Conservation (phyloP, 2,888 invertebrate genomes). For the Hipparchia sbordonii region DNA sequence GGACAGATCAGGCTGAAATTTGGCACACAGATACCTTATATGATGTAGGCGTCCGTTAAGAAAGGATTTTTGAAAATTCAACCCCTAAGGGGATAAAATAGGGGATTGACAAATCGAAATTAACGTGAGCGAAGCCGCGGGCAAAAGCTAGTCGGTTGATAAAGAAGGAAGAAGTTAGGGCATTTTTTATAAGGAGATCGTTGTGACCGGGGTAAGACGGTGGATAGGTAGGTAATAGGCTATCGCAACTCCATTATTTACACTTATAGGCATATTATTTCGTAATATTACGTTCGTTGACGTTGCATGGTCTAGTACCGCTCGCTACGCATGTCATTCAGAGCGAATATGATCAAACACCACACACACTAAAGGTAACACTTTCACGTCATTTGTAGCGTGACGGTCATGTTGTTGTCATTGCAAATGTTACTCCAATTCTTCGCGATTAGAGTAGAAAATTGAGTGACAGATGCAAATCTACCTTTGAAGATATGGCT, state of each 20-base stretch:
- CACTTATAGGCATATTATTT: conserved; percentile 24
- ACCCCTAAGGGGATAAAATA: too few species aligned
- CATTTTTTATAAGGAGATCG: too few species aligned
- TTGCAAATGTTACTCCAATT: conserved; percentile 17
- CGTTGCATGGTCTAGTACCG: conserved; percentile 12
- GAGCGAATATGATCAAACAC: conserved; percentile 35
- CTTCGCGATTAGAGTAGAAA: conserved; percentile 2
- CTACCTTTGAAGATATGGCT: not conserved
- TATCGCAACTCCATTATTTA: not conserved
- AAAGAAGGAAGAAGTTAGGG: too few species aligned
- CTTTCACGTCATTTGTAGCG: conserved; percentile 68
- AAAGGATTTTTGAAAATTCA: too few species aligned
- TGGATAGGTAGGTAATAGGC: not conserved
- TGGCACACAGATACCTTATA: too few species aligned
- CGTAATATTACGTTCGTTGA: conserved; percentile 40
- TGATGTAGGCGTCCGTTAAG: too few species aligned
- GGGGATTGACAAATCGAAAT: too few species aligned
- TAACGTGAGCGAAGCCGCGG: too few species aligned
- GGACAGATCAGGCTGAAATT: too few species aligned
- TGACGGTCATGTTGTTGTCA: conserved; percentile 55
- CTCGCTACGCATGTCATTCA: conserved; percentile 33
- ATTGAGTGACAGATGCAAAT: not conserved
- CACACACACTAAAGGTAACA: conserved; percentile 41
- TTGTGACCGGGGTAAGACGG: too few species aligned
- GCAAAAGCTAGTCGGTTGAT: too few species aligned